Evolutionary conservation across 2,888 invertebrate species (phyloP).

Genomic region (Sympetrum striolatum): DNA sequence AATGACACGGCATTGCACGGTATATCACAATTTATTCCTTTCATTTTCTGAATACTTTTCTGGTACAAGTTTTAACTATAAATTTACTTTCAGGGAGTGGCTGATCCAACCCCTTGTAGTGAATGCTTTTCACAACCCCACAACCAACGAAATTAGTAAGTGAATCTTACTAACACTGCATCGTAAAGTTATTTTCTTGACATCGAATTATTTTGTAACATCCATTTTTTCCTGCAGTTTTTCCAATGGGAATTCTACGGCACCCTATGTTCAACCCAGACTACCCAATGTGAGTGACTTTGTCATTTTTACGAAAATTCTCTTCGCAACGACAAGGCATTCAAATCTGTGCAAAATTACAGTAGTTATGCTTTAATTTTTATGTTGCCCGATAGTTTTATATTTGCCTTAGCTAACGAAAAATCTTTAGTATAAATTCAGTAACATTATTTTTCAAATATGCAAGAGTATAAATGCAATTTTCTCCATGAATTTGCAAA

Average conservation of each 20-base stretch:
- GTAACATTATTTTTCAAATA: too few relatives aligned
- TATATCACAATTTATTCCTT: too few relatives aligned
- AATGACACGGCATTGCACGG: too few relatives aligned
- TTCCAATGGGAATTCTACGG: constrained; percentile 57
- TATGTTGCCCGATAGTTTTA: too few relatives aligned
- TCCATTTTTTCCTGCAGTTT: constrained; percentile 52
- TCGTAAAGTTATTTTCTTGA: too few relatives aligned
- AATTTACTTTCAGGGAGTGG: constrained; percentile 53
- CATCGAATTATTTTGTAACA: neutral
- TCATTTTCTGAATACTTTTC: too few relatives aligned
- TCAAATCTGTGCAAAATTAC: neutral
- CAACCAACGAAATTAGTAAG: constrained; percentile 64
- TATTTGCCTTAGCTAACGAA: too few relatives aligned
- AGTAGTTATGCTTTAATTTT: neutral
- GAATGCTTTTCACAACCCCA: constrained; percentile 68
- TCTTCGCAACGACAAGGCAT: neutral
- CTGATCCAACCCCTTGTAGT: constrained; percentile 60
- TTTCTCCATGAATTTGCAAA: too few relatives aligned
- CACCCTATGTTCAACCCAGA: constrained; percentile 56
- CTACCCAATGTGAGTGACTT: constrained; percentile 54
- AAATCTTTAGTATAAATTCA: too few relatives aligned
- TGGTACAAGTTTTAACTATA: too few relatives aligned
- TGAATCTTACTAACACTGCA: neutral
- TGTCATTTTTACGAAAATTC: neutral
- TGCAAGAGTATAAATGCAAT: too few relatives aligned